Base-by-base conservation (phyloP, 2,888 invertebrate genomes). In the Lymantria dispar region DNA sequence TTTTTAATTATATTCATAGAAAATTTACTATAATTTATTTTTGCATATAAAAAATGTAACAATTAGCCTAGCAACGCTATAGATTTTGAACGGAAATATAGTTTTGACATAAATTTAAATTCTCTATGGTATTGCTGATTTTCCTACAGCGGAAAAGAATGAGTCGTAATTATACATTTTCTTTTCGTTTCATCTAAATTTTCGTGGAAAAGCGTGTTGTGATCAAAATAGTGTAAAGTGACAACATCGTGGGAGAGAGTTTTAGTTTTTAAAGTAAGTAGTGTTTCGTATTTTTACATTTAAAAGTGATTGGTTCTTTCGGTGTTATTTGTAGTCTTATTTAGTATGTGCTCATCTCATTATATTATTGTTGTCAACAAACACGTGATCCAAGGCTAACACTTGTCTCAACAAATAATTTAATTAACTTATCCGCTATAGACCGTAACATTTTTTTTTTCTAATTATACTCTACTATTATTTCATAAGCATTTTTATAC, bases 381-480 rank as follows among this genome's bases (percentile, higher is more conserved):
- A 78, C 80, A 83, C 77, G 77, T 82, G 81, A 82, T 73, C 67
- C 81, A 82, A 86, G 83, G 82, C 74, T 78, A 64, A 53, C 54
- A 53, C 52, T 63, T 60, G 62, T 60, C 60, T 58, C 55, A 51
- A 63, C 53, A 58, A 63, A 50, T 68, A 70, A 74, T 73, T 63
- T 9, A 63, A 71, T 74, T 74, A 68, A 59, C 43, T 51, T 50
- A 53, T 56, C 55, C 49, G 39, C 48, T 0, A 12, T 43, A 30
- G 33, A 48, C 22, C 15, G 15, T 55, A 36, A 13, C 12, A 43
- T 50, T 52, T 51, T 50, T 9, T 47, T 60, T 45, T 7, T 12
- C 22, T 15, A 33, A 33, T 33, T 33, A 33, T 33, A 10, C 9
- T 33, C 1, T 10, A 33, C 8, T 33, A 33, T 33, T 33, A 10